Conservation (phyloP, 37 sponge, comb jelly and placozoan species). For the Spongilla lacustris region DNA sequence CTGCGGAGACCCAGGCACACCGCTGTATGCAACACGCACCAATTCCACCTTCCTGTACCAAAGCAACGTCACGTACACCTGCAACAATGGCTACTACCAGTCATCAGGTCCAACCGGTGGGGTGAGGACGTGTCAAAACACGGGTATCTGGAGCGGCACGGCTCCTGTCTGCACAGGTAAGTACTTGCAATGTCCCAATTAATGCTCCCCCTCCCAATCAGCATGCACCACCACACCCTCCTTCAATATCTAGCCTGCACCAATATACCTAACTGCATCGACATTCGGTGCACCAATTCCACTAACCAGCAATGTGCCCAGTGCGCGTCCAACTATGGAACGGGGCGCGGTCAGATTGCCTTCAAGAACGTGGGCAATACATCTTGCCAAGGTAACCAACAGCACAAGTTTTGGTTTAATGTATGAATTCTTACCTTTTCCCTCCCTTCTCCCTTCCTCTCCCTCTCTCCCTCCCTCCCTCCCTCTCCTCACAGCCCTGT, state of each 20-base stretch:
- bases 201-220: neutral
- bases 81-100: conserved; percentile 78
- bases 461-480: neutral
- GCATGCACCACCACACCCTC: neutral
- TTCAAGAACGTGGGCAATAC: conserved; percentile 49
- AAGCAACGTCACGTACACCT: conserved; percentile 55
- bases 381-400: conserved; percentile 12
- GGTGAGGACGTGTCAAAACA: conserved; percentile 59
- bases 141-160: conserved; percentile 76
- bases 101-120: conserved; percentile 62
- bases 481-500: conserved; percentile 31
- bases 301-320: conserved; percentile 48
- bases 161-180: conserved; percentile 69
- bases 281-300: conserved; percentile 56
- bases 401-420: no score
- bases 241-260: conserved; percentile 50
- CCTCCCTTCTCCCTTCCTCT: neutral
- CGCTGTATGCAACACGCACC: conserved; percentile 39
- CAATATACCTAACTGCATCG: conserved; percentile 57
- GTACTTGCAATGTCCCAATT: conserved; percentile 4
- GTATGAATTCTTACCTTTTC: no score
- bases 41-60: conserved; percentile 59
- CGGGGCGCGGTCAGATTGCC: conserved; percentile 46
- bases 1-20: conserved; percentile 78
- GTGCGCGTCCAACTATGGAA: conserved; percentile 67